Percentiles rank a stretch among this genome's conserved stretches.
phyloP scores from a whole-genome alignment of 2,888 invertebrate species.

The Laothoe populi region DNA sequence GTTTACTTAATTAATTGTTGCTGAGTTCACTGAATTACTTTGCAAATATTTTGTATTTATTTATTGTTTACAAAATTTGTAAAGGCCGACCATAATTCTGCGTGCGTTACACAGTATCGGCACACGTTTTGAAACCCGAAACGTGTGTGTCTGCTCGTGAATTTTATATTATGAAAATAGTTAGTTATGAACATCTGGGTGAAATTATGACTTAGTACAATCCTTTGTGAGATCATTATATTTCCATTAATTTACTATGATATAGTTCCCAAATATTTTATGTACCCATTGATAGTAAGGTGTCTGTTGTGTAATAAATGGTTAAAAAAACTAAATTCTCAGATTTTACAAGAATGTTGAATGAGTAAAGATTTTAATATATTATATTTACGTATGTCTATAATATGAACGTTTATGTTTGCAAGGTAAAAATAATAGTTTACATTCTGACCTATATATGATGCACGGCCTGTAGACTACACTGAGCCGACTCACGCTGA shows the following conservation, averaged over 20 bases:
- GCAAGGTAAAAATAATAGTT: too few species aligned
- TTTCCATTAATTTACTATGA: not conserved
- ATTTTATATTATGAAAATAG: slow-evolving; percentile 16
- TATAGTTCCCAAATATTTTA: not conserved
- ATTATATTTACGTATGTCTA: too few species aligned
- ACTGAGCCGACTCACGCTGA: too few species aligned
- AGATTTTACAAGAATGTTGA: too few species aligned
- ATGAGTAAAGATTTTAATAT: too few species aligned
- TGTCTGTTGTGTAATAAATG: too few species aligned
- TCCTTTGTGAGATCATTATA: not conserved
- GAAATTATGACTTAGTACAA: not conserved
- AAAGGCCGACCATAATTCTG: slow-evolving; percentile 6
- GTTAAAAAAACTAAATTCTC: too few species aligned
- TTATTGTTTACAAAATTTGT: slow-evolving; percentile 12
- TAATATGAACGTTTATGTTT: too few species aligned
- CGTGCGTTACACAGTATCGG: slow-evolving; percentile 2
- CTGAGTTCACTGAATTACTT: slow-evolving; percentile 13
- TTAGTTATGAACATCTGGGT: not conserved
- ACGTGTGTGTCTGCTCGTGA: slow-evolving; percentile 30
- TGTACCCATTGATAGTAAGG: not conserved
- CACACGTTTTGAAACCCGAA: slow-evolving; percentile 28
- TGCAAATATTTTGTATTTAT: slow-evolving; percentile 24
- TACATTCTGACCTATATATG: too few species aligned
- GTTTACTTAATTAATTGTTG: slow-evolving; percentile 12
- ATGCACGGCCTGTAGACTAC: too few species aligned